Base-by-base conservation (phyloP, 1,140 invertebrate genomes). In the Heliconius eleuchia region DNA sequence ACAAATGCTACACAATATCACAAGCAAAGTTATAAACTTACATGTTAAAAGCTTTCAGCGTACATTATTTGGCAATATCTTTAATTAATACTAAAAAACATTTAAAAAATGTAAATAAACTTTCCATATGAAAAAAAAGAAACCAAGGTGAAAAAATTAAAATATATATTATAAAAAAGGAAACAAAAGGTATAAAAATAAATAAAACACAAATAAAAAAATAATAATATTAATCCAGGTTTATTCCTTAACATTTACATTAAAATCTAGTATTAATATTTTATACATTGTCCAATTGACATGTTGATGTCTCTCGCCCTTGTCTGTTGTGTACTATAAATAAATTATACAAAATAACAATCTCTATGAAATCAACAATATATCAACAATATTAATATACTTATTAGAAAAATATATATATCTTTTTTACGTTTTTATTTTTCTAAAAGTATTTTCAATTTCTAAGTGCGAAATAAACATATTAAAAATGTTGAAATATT, bases 211-310 rank as follows among this genome's bases (percentile, higher is more conserved):
- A 91, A 90, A 89, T 87, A 82, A 89, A 90, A 91, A 92, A 94
- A 89, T 87, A 88, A 91, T 91, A 91, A 90, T 93, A 91, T 93
- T 93, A 91, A 93, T 93, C 91, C 91, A 92, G 89, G 89, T 94
- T 94, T 92, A 94, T 93, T 94, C 87, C 92, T 94, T 93, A 94
- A 92, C 87, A 90, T 87, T 91, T 91, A 94, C 85, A 92, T 92
- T 93, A 92, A 81, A 89, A 90, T 89, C 90, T 92, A 93, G 82
- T 84, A 86, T 91, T 91, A 91, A 88, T 93, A 93, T 92, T 93
- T 94, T 94, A 92, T 94, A 94, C 91, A 94, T 89, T 89, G 91
- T 93, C 92, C 88, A 90, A 87, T 85, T 85, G 88, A 92, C 88
- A 89, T 87, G 87, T 80, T 88, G 82, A 80, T 89, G 84, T 88